A percentile compares a stretch with the other conserved stretches of the same genome.
Evolutionary conservation across 2,113 vertebrate species (phyloP).

Genomic region (Rhynchomys soricoides): DNA sequence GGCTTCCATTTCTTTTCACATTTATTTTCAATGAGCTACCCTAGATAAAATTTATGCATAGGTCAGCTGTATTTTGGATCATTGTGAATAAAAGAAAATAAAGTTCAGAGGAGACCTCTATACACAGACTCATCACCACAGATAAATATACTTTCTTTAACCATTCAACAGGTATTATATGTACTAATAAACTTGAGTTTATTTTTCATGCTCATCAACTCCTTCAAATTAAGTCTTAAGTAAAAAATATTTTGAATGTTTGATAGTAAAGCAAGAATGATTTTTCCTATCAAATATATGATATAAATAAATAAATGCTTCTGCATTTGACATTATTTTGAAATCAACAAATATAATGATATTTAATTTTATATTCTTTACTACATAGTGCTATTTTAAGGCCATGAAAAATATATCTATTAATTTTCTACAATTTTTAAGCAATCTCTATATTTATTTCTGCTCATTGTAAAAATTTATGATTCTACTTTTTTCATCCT

Average conservation of each 20-base stretch:
- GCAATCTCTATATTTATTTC: not conserved
- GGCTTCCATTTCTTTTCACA: not conserved
- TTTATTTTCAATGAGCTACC: not conserved
- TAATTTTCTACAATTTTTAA: not conserved
- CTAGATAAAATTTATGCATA: not conserved
- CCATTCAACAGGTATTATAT: not conserved
- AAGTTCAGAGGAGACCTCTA: not conserved
- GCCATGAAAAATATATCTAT: not conserved
- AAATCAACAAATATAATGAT: not conserved
- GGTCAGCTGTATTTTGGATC: not conserved
- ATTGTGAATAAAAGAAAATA: not conserved
- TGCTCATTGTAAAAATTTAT: not conserved
- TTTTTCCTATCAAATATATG: not conserved
- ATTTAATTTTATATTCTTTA: not conserved
- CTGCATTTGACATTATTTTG: not conserved
- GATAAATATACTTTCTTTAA: not conserved
- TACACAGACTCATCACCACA: not conserved
- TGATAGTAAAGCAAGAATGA: not conserved
- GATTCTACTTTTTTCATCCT: not conserved
- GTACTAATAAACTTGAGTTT: not conserved
- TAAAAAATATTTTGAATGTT: not conserved
- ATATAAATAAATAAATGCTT: too few relatives aligned
- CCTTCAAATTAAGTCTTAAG: not conserved
- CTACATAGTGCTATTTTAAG: not conserved
- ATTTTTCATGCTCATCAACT: not conserved